Conservation (phyloP, 2,888 invertebrate genomes). For the Meiosimyza decipiens region DNA sequence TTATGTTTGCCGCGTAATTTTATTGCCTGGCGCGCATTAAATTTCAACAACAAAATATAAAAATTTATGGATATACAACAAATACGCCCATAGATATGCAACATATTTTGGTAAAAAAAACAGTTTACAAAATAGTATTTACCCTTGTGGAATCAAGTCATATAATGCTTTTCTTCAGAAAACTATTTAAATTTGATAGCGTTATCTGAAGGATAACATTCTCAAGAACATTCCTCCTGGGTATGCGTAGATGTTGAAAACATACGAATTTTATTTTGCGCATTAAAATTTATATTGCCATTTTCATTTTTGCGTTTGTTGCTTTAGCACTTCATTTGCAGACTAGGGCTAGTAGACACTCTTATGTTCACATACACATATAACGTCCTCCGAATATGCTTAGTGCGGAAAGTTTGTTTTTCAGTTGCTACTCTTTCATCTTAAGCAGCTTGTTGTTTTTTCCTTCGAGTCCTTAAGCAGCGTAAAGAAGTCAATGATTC, state of each 20-base stretch:
- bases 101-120: conserved; percentile 9
- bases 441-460: neutral
- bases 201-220: too few species aligned
- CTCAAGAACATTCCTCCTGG: neutral
- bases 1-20: conserved; percentile 7
- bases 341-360: too few species aligned
- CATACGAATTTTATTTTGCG: conserved; percentile 29
- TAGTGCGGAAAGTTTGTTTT: neutral
- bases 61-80: conserved; percentile 2
- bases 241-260: neutral
- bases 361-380: too few species aligned
- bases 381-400: neutral
- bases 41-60: conserved; percentile 12
- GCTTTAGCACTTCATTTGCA: neutral
- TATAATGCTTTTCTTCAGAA: neutral
- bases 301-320: conserved; percentile 7
- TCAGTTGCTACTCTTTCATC: neutral
- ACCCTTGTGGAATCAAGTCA: neutral
- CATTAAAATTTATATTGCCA: conserved; percentile 35
- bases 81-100: conserved; percentile 18
- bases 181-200: too few species aligned
- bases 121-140: too few species aligned
- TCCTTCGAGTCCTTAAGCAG: neutral
- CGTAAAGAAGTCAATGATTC: conserved; percentile 9
- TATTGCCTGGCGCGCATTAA: neutral